phyloP scores from a whole-genome alignment of 64 coral and sea anemone species.

The Hydrozoanthus tunicans region DNA sequence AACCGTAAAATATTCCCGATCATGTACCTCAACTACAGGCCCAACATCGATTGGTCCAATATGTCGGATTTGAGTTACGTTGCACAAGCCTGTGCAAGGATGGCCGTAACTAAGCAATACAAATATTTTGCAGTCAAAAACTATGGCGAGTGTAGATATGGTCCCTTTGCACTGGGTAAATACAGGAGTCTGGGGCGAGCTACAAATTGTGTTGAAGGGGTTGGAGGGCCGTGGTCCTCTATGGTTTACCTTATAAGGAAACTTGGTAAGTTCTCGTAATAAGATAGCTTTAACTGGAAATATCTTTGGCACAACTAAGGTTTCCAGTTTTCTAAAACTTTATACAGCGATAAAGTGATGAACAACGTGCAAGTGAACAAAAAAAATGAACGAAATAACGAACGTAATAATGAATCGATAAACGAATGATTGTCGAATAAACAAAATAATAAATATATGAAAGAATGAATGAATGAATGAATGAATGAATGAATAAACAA shows the following conservation, averaged over 20 bases:
- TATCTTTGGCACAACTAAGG: too few relatives aligned
- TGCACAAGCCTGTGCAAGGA: conserved; percentile 58
- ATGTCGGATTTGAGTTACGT: conserved; percentile 70
- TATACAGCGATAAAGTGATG: too few relatives aligned
- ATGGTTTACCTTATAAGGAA: conserved; percentile 59
- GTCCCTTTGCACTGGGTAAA: conserved; percentile 21
- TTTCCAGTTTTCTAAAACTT: too few relatives aligned
- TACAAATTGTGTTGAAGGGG: conserved; percentile 50
- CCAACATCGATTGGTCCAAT: conserved; percentile 64
- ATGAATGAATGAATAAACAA: too few relatives aligned
- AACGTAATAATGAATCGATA: too few relatives aligned
- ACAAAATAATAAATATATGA: too few relatives aligned
- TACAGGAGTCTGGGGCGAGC: conserved; percentile 7
- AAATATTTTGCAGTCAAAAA: conserved; percentile 77
- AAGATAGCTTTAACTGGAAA: too few relatives aligned
- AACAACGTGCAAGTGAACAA: too few relatives aligned
- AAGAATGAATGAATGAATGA: too few relatives aligned
- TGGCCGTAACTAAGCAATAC: conserved; percentile 38
- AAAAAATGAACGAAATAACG: too few relatives aligned
- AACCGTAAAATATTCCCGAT: conserved; percentile 11
- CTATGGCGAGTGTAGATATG: conserved; percentile 72
- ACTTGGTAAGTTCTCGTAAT: conserved; percentile 16
- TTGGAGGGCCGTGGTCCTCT: conserved; percentile 58
- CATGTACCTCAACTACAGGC: conserved; percentile 70
- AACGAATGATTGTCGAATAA: too few relatives aligned